A percentile compares a stretch with the other conserved stretches of the same genome.
Conservation (phyloP, 2,113 vertebrate species). For the Speoplatyrhinus poulsoni region DNA sequence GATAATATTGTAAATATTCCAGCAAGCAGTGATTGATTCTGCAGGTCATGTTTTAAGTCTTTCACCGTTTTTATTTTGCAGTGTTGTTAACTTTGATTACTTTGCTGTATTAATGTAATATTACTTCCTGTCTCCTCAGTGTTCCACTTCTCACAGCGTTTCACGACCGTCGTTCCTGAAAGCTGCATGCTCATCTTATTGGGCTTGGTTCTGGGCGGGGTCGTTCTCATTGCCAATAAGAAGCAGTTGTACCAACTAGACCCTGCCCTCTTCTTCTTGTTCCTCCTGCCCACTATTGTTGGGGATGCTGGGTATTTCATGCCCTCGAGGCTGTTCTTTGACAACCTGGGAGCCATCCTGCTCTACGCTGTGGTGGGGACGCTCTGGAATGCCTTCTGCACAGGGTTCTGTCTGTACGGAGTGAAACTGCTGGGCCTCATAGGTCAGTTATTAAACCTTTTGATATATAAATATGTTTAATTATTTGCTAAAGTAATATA, state of each 20-base stretch:
- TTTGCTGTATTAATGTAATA: background rate
- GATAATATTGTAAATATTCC: too few relatives aligned
- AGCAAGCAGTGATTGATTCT: too few relatives aligned
- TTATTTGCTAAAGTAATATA: too few relatives aligned
- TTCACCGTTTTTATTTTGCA: too few relatives aligned
- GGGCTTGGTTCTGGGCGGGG: conserved; percentile 90
- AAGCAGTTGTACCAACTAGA: conserved; percentile 93
- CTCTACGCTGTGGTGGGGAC: conserved; percentile 93
- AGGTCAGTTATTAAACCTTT: conserved; percentile 48
- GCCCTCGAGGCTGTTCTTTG: conserved; percentile 93
- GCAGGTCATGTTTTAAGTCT: too few relatives aligned
- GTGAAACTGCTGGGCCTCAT: conserved; percentile 65
- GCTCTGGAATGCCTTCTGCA: conserved; percentile 94
- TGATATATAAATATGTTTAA: background rate
- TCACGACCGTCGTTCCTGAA: conserved; percentile 91
- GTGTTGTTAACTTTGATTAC: background rate
- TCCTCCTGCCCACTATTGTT: conserved; percentile 94
- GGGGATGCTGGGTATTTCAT: conserved; percentile 96
- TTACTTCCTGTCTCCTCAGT: conserved; percentile 71
- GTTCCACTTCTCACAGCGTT: conserved; percentile 92
- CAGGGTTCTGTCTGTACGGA: conserved; percentile 87
- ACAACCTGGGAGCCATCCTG: conserved; percentile 95
- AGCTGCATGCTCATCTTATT: conserved; percentile 95
- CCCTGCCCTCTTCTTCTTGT: conserved; percentile 95
- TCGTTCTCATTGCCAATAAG: conserved; percentile 90